Evolutionary conservation across 2,888 invertebrate genomes (phyloP).

Genomic region (Labia minor): DNA sequence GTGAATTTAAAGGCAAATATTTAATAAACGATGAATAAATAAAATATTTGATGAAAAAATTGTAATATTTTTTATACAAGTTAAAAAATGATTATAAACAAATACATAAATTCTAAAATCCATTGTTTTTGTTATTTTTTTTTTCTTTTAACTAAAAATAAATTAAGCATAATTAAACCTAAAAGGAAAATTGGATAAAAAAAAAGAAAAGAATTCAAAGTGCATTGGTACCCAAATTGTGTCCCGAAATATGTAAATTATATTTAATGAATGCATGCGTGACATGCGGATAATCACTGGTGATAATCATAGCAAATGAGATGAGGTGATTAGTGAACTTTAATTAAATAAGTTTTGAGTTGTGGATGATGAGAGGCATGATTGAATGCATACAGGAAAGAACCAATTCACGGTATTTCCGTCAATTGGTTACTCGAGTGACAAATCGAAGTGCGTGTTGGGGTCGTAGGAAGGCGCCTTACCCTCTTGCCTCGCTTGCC

Average conservation of each 20-base stretch:
- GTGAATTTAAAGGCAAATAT: no score
- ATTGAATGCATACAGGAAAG: slow-evolving; percentile 15
- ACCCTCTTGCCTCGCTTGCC: slow-evolving; percentile 92
- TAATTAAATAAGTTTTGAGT: background rate
- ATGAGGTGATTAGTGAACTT: background rate
- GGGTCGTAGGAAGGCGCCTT: slow-evolving; percentile 34
- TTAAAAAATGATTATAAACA: no score
- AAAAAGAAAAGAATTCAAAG: slow-evolving; percentile 18
- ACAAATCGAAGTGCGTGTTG: background rate
- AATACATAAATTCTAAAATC: no score
- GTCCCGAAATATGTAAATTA: slow-evolving; percentile 20
- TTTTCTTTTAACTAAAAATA: no score
- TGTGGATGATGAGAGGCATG: slow-evolving; percentile 1
- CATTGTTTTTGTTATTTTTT: no score
- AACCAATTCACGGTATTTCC: slow-evolving; percentile 13
- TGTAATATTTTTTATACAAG: no score
- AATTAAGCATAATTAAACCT: no score
- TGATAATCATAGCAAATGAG: background rate
- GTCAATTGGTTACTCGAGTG: background rate
- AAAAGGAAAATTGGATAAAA: background rate
- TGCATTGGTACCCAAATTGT: slow-evolving; percentile 23
- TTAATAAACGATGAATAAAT: no score
- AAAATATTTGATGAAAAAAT: no score
- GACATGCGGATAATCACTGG: slow-evolving; percentile 14
- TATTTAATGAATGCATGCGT: slow-evolving; percentile 18